Base-by-base conservation (phyloP, 2,113 vertebrate genomes). In the Scortum barcoo region DNA sequence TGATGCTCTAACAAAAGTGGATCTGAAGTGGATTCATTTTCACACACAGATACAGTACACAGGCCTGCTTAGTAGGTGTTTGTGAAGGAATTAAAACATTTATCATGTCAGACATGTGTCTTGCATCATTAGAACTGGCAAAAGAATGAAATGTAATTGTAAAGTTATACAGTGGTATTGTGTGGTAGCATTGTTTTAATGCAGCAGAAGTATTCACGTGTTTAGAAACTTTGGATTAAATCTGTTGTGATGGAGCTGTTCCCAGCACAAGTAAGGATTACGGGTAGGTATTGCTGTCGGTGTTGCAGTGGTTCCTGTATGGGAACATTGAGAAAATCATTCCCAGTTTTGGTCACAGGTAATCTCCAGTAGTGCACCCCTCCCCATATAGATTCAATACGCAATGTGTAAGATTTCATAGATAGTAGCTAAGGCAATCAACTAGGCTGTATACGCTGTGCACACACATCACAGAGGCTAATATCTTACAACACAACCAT, bases 21-120 rank as follows among this genome's bases (percentile, higher is more conserved):
- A 48, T 46, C 22, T 71, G 44, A 56, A 71, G 22, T 57, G 22
- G 26, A 46, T 79, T 33, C 82, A 61, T 65, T 33, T 72, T 44
- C 63, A 67, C 54, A n/a, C 56, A 8, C 61, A 72, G 67, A 58
- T 48, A 36, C 42, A 33, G 60, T 22, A 16, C 58, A 69, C 2
- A 36, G 54, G 58, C 5, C 7, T 50, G 33, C 9, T 62, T 50
- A 19, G 65, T 75, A 50, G 61, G 19, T 36, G 28, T 48, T 83
- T 50, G 62, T 33, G 63, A 2, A 58, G 28, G 7, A 50, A 53
- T 38, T n/a, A 51, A 13, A 72, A 33, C 30, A 13, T 81, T 33
- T 28, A 54, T 61, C n/a, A 48, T 57, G 13, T 60, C 42, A 38
- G 28, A 50, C 24, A 20, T 65, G 28, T 30, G 44, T 10, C 9